Percentiles rank a stretch among this genome's conserved stretches.
Evolutionary conservation across 2,797 vertebrate species (phyloP).

Genomic region (Oreonectes daqikongensis): DNA sequence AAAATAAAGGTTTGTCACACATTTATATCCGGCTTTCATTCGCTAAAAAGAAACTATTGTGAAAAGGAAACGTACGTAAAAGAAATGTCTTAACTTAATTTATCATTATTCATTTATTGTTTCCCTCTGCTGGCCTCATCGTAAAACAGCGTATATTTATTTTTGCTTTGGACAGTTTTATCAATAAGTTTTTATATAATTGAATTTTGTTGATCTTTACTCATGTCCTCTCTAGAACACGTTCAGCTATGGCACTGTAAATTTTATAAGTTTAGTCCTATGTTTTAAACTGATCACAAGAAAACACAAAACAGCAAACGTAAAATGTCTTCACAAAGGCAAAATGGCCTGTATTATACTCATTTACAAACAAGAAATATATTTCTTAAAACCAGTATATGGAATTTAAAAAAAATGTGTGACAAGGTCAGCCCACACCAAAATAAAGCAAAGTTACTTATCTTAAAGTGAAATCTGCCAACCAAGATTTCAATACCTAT

Average conservation of each 20-base stretch:
- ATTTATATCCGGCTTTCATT: no score
- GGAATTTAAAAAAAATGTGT: neutral
- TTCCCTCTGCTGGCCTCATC: neutral
- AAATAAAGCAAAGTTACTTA: constrained; percentile 15
- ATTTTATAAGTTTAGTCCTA: no score
- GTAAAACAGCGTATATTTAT: neutral
- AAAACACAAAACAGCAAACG: neutral
- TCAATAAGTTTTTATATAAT: no score
- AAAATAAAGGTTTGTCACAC: neutral
- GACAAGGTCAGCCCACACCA: constrained; percentile 25
- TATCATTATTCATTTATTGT: no score
- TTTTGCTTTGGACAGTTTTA: no score
- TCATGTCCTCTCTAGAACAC: no score
- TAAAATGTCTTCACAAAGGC: neutral
- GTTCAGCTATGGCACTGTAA: no score
- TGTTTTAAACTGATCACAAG: neutral
- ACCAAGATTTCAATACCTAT: neutral
- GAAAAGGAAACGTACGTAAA: no score
- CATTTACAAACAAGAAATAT: constrained; percentile 4
- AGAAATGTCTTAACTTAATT: no score
- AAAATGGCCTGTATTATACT: constrained; percentile 1
- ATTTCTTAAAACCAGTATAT: constrained; percentile 18
- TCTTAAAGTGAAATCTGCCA: neutral
- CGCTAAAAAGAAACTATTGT: no score
- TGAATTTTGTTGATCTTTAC: no score